Conservation (phyloP, 2,797 vertebrate species). For the Notoglanidium macrostoma region DNA sequence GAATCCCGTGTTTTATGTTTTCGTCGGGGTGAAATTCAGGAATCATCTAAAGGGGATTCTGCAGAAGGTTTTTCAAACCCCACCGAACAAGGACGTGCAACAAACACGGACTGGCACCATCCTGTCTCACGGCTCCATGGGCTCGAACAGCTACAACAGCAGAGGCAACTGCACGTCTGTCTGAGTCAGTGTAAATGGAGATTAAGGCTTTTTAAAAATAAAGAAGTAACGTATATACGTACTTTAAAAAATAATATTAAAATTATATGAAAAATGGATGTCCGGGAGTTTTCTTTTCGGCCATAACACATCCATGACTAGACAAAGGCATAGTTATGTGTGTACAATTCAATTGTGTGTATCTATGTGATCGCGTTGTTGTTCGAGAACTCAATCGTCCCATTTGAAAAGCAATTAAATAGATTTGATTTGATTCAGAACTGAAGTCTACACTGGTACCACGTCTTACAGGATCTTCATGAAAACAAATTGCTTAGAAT, state of each 20-base stretch:
- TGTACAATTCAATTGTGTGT: neutral
- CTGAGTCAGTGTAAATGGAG: neutral
- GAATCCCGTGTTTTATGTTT: conserved; percentile 89
- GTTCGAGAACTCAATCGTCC: neutral
- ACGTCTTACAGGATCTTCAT: neutral
- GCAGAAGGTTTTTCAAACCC: conserved; percentile 36
- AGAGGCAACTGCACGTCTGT: neutral
- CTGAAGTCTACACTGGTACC: neutral
- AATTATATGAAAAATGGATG: neutral
- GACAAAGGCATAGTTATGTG: neutral
- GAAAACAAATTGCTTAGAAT: neutral
- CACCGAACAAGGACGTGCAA: conserved; percentile 37
- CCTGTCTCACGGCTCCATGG: conserved; percentile 65
- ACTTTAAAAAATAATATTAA: neutral
- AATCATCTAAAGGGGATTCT: conserved; percentile 76
- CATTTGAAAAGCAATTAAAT: neutral
- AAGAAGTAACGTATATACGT: neutral
- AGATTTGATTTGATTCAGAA: neutral
- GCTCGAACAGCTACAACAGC: conserved; percentile 1
- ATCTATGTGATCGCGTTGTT: neutral
- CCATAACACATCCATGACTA: neutral
- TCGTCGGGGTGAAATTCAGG: conserved; percentile 88
- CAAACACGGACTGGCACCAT: conserved; percentile 42
- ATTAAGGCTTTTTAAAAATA: neutral
- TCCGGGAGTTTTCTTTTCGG: neutral